Evolutionary conservation across 2,888 invertebrate species (phyloP), one percentile per base, ranked within the genome.

Genomic region (Metopia argyrocephala): DNA sequence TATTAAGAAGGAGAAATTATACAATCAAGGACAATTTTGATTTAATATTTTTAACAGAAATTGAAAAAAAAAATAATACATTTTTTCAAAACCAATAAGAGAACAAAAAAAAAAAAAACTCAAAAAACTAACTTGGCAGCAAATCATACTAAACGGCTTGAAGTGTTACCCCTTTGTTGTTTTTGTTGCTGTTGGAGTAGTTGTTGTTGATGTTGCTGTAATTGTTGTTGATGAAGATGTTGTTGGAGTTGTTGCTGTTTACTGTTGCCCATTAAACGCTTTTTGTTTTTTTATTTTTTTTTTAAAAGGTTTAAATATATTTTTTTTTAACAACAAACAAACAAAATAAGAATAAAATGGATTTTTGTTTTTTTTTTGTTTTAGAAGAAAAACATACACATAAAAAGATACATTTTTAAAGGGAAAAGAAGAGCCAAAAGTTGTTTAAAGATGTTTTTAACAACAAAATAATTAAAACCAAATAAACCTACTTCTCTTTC

Each of bases 121-220:
- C 9, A 78, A 78, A 82, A 81, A 88, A 89, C 88, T 89, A 89
- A 89, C 89, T 87, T 87, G 86, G 85, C 87, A 83, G 87, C 89
- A 89, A 88, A 88, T 88, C 86, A 88, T 87, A 88, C 88, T 86
- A 89, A 89, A 88, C 88, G 88, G 88, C 87, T 89, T 86, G 86
- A 86, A 85, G 86, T 87, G 87, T 88, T 88, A 88, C 89, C 87
- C 85, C 88, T 87, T 86, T 86, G 87, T 85, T 85, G 86, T 81
- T 86, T 86, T 71, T 86, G 86, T 64, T 86, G 87, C 52, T 85
- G 59, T 78, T 78, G 84, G 52, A 78, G 78, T 68, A 78, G 82
- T 70, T 81, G 82, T 75, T 79, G 82, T 71, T 82, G 83, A 78
- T 83, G 80, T 74, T 81, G 78, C 74, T 80, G 81, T 84, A 75